Conservation (phyloP, 2,888 invertebrate genomes). For the Arrhopalites spinosus region DNA sequence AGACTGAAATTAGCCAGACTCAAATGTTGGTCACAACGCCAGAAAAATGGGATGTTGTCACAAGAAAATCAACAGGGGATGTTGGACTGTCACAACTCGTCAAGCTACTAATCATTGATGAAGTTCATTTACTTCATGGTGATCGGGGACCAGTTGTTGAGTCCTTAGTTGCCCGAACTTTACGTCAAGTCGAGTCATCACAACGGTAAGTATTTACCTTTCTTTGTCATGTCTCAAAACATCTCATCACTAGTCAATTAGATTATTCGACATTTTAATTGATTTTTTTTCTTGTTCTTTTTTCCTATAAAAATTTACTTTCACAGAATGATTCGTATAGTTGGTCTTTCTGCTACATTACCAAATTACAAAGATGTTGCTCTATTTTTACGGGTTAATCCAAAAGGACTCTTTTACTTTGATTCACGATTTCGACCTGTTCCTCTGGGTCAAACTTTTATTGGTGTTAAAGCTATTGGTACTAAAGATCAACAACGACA, state of each 20-base stretch:
- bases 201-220: slow-evolving; percentile 61
- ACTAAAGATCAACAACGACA: slow-evolving; percentile 68
- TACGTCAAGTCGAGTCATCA: slow-evolving; percentile 87
- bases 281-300: too few relatives aligned
- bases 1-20: slow-evolving; percentile 89
- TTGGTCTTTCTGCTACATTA: slow-evolving; percentile 94
- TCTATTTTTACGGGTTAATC: slow-evolving; percentile 89
- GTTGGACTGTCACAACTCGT: slow-evolving; percentile 87
- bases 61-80: slow-evolving; percentile 90
- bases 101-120: slow-evolving; percentile 92
- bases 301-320: too few relatives aligned
- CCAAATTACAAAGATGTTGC: slow-evolving; percentile 98
- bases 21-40: slow-evolving; percentile 79
- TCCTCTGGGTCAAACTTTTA: slow-evolving; percentile 87
- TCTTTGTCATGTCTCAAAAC: too few relatives aligned
- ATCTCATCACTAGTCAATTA: too few relatives aligned
- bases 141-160: slow-evolving; percentile 98
- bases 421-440: slow-evolving; percentile 94
- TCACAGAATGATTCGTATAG: slow-evolving; percentile 96
- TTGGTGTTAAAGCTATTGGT: slow-evolving; percentile 77
- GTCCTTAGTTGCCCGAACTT: slow-evolving; percentile 91
- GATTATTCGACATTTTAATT: too few relatives aligned
- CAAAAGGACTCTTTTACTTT: slow-evolving; percentile 91
- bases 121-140: slow-evolving; percentile 94
- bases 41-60: slow-evolving; percentile 99